Conservation (phyloP, 2,888 invertebrate genomes). For the Resseliella maxima region DNA sequence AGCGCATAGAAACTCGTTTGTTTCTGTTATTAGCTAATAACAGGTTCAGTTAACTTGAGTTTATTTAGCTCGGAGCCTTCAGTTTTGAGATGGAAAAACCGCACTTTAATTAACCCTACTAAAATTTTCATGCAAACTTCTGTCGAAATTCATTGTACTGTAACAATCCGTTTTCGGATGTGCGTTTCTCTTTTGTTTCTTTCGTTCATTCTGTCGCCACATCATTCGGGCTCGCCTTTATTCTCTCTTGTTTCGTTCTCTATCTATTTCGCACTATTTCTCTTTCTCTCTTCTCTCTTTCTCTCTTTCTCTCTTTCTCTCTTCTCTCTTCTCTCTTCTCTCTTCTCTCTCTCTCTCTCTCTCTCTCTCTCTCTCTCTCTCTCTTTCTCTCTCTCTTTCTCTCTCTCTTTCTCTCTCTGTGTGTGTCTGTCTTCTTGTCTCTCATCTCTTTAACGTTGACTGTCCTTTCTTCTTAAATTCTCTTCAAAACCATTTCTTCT, state of each 20-base stretch:
- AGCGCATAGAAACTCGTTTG: not conserved
- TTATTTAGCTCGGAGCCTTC: constrained; percentile 50
- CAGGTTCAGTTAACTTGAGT: constrained; percentile 53
- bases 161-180: constrained; percentile 35
- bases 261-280: too few relatives aligned
- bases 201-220: not conserved
- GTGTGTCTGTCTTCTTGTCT: not conserved
- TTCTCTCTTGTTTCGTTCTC: too few relatives aligned
- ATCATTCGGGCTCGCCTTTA: too few relatives aligned
- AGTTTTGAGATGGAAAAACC: constrained; percentile 52
- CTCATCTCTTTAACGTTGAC: too few relatives aligned
- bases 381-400: not conserved
- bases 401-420: not conserved
- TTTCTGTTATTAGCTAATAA: constrained; percentile 51
- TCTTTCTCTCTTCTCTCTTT: not conserved
- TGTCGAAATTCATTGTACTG: constrained; percentile 51
- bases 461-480: too few relatives aligned
- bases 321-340: not conserved
- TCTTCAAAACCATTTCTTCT: too few relatives aligned
- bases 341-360: too few relatives aligned
- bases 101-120: constrained; percentile 55
- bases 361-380: too few relatives aligned
- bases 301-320: not conserved
- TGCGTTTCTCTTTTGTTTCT: not conserved
- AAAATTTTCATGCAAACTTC: constrained; percentile 53